Percentiles rank a stretch among this genome's conserved stretches.
These are phyloP conservation scores for Thymallus thymallus DNA, from an alignment of 2,113 vertebrate species.

Conservation along the genomic window DNA sequence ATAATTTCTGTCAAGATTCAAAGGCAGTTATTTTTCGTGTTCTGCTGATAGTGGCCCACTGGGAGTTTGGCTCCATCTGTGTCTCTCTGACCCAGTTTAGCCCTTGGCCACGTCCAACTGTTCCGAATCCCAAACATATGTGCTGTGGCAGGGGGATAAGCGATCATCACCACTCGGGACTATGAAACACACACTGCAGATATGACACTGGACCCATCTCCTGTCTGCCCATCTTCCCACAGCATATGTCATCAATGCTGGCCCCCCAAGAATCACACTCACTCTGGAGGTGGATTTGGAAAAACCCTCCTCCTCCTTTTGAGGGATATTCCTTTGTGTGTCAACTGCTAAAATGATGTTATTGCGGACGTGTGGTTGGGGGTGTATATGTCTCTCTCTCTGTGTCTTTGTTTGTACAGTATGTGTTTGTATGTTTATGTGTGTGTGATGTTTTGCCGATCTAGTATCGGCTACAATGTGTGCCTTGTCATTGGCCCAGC, in stretches of 20 bases:
- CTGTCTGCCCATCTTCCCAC: constrained; percentile 48
- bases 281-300: background rate
- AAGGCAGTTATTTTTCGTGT: too few relatives aligned
- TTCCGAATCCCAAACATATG: constrained; percentile 79
- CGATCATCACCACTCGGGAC: constrained; percentile 59
- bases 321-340: constrained; percentile 15
- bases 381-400: background rate
- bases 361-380: background rate
- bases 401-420: background rate
- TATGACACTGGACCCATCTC: constrained; percentile 66
- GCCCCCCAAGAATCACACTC: constrained; percentile 13
- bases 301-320: background rate
- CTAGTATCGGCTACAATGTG: background rate
- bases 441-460: background rate
- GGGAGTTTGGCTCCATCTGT: constrained; percentile 80
- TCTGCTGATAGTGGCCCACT: constrained; percentile 72
- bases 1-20: too few relatives aligned
- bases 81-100: constrained; percentile 80
- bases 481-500: background rate
- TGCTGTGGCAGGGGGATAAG: constrained; percentile 74
- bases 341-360: constrained; percentile 5
- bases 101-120: constrained; percentile 80
- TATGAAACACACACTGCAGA: constrained; percentile 63
- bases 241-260: constrained; percentile 61
- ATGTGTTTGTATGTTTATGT: background rate